Evolutionary conservation across 2,797 vertebrate species (phyloP), one percentile per base, ranked within the genome.

Genomic region (Sphaeramia orbicularis): DNA sequence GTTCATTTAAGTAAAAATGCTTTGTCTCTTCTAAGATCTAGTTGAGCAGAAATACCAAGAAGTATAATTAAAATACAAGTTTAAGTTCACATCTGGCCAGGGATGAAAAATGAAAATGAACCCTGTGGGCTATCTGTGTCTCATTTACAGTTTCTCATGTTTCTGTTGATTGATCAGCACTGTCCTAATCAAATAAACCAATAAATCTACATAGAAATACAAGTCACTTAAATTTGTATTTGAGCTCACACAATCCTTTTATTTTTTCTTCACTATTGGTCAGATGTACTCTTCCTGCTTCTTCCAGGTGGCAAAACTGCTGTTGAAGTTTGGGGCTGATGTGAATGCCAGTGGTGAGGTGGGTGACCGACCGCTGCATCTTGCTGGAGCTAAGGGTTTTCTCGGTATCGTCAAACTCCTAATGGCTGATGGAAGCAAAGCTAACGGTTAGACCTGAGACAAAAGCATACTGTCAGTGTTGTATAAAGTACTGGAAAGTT

Each of bases 311-410:
- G 92, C 93, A 0, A 96, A 92, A 56, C 93, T 98, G 51, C 83
- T 99, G 74, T 89, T 98, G 44, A 99, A 97, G 89, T 98, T 95
- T 0, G 97, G 95, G 1, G 97, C 96, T 0, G 96, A 98, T 61
- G 95, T 96, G 74, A 97, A 98, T 3, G 90, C 93, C 0, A 95
- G 95, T 1, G 97, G 97, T 11, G 96, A 99, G 88, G 97, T 98
- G 7, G 97, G 97, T 1, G 98, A 99, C 71, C 91, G 95, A 15
- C 97, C 97, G 0, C 93, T 99, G 43, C 96, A 99, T 21, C 84
- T 99, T 59, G 96, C 97, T n/a, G 96, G 95, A 27, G 97, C 97
- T 60, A 98, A 98, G 84, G 98, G 97, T 50, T 97, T 95, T 81
- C 94, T 97, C 44, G 88, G 70, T 49, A 95, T 97, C 51, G 89